These are phyloP conservation scores for Heliconius congener DNA, from an alignment of 1,140 invertebrate species.

Conservation along the genomic window DNA sequence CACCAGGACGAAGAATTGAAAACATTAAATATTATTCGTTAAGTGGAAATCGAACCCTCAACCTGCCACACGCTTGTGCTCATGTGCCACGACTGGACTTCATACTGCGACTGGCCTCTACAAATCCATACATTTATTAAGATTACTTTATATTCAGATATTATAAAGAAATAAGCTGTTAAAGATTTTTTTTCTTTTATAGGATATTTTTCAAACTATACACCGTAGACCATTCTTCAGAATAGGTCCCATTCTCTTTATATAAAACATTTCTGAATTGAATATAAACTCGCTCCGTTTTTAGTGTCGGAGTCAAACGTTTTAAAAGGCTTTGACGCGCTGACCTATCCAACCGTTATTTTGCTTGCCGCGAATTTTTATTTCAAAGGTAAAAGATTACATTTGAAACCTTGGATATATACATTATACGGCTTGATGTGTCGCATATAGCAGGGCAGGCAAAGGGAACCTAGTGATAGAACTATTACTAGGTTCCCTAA, in stretches of 20 bases:
- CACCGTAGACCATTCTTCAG: not conserved
- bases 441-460: too few relatives aligned
- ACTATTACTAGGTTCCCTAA: too few relatives aligned
- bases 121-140: not conserved
- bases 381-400: not conserved
- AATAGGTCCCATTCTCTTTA: not conserved
- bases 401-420: not conserved
- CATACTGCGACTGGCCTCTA: too few relatives aligned
- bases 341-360: not conserved
- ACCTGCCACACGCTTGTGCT: too few relatives aligned
- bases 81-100: too few relatives aligned
- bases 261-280: constrained; percentile 17
- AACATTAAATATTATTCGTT: too few relatives aligned
- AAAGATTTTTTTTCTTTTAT: not conserved
- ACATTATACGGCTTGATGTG: too few relatives aligned
- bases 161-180: not conserved
- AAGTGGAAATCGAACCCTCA: too few relatives aligned
- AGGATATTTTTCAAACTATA: not conserved
- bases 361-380: not conserved
- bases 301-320: constrained; percentile 22
- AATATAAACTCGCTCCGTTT: constrained; percentile 17
- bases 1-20: too few relatives aligned
- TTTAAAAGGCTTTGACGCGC: constrained; percentile 17
- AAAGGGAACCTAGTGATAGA: too few relatives aligned
- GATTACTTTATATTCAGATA: not conserved